Conservation (phyloP, 2,888 invertebrate genomes). For the Tetramorium bicarinatum region DNA sequence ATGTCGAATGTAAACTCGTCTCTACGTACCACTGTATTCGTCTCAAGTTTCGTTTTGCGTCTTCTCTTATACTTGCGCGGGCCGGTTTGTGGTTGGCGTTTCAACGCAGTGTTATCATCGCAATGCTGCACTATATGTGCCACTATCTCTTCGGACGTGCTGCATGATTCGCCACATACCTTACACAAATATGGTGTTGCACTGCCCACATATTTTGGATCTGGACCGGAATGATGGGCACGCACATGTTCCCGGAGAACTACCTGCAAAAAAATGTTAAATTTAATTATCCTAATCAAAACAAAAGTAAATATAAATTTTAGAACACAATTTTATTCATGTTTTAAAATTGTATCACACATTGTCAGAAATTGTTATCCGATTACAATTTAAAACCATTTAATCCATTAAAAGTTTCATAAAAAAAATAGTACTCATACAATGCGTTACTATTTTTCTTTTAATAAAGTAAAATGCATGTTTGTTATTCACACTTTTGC, state of each 20-base stretch:
- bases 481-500: not conserved
- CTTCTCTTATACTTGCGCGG: slow-evolving; percentile 94
- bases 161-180: slow-evolving; percentile 91
- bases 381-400: not conserved
- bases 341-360: not conserved
- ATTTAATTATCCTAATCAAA: slow-evolving; percentile 1
- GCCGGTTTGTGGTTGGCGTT: slow-evolving; percentile 92
- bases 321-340: not conserved
- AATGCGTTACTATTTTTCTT: slow-evolving; percentile 6
- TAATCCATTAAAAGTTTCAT: not conserved
- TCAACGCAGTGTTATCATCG: slow-evolving; percentile 94
- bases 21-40: slow-evolving; percentile 70
- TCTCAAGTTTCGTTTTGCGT: slow-evolving; percentile 91
- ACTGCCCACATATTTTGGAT: slow-evolving; percentile 89
- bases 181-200: slow-evolving; percentile 91
- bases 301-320: not conserved
- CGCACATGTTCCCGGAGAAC: slow-evolving; percentile 94
- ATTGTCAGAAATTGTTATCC: not conserved
- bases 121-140: slow-evolving; percentile 95
- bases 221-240: slow-evolving; percentile 94
- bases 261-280: slow-evolving; percentile 86
- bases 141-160: slow-evolving; percentile 92
- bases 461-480: not conserved
- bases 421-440: slow-evolving; percentile 5
- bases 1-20: slow-evolving; percentile 81